Evolutionary conservation across 2,797 vertebrate genomes (phyloP).

Genomic region (Lepus oiostolus): DNA sequence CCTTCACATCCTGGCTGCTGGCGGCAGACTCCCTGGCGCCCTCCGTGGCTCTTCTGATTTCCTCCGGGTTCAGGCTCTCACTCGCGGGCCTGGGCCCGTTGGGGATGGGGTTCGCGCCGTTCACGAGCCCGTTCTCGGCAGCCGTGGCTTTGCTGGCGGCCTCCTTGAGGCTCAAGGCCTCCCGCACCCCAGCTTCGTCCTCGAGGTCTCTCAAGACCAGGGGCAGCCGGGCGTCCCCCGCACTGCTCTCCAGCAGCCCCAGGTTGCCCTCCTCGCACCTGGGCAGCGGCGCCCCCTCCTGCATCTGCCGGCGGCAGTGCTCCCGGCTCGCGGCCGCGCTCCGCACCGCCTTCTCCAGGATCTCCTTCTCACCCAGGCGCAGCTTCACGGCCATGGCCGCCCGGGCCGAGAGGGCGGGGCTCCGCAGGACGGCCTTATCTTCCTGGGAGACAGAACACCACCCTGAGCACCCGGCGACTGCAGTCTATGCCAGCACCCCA

Average conservation of each 20-base stretch:
- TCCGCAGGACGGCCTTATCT: constrained; percentile 92
- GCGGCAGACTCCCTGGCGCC: constrained; percentile 91
- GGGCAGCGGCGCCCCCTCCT: constrained; percentile 91
- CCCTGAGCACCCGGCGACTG: not conserved
- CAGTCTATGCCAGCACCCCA: too few species aligned
- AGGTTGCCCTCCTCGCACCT: constrained; percentile 94
- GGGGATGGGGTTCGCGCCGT: constrained; percentile 90
- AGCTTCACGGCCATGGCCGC: constrained; percentile 93
- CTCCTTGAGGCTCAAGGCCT: constrained; percentile 88
- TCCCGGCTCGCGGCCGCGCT: constrained; percentile 91
- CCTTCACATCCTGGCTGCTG: constrained; percentile 80
- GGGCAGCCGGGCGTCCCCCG: constrained; percentile 93
- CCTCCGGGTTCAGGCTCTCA: constrained; percentile 84
- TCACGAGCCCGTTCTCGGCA: constrained; percentile 89
- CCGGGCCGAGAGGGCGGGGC: constrained; percentile 91
- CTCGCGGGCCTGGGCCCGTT: constrained; percentile 88
- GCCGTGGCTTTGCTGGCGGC: constrained; percentile 85
- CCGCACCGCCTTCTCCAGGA: constrained; percentile 93
- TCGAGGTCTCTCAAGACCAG: constrained; percentile 94
- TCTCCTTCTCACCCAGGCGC: constrained; percentile 96
- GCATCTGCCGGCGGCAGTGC: constrained; percentile 91
- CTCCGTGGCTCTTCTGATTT: constrained; percentile 89
- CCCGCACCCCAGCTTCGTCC: constrained; percentile 88
- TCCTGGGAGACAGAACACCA: constrained; percentile 88
- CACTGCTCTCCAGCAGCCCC: constrained; percentile 93